Conservation (phyloP, 2,888 invertebrate genomes). For the Andrena chrysosceles region DNA sequence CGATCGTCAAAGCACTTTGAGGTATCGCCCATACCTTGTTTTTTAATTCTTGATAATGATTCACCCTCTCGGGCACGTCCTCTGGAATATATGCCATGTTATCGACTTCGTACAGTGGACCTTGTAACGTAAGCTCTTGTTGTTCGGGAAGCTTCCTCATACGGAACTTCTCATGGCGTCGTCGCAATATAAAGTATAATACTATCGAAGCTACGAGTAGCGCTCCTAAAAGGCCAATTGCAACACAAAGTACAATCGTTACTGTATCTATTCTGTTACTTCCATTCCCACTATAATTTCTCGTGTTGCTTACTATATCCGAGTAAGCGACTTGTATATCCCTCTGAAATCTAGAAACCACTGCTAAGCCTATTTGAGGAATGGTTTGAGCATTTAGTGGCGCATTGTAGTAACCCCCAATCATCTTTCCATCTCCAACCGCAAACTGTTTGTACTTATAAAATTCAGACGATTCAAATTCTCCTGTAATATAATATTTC, state of each 20-base stretch:
- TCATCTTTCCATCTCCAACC: conserved; percentile 91
- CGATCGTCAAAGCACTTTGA: conserved; percentile 90
- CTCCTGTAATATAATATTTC: conserved; percentile 94
- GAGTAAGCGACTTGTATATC: conserved; percentile 79
- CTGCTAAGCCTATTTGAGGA: conserved; percentile 77
- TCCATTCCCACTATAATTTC: not conserved
- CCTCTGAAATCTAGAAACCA: conserved; percentile 86
- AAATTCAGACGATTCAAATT: conserved; percentile 88
- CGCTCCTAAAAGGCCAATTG: conserved; percentile 90
- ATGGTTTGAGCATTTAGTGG: conserved; percentile 87
- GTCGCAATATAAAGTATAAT: conserved; percentile 87
- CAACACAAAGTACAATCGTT: conserved; percentile 86
- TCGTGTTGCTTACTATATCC: conserved; percentile 70
- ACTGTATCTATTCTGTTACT: conserved; percentile 66
- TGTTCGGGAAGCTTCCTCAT: conserved; percentile 87
- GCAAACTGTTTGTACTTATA: conserved; percentile 87
- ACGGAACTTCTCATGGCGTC: conserved; percentile 83
- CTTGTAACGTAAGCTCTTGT: conserved; percentile 91
- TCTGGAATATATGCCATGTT: conserved; percentile 92
- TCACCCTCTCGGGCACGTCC: conserved; percentile 88
- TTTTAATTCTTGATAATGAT: conserved; percentile 91
- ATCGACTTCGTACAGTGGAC: conserved; percentile 92
- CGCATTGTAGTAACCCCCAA: conserved; percentile 92
- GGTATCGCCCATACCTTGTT: conserved; percentile 91
- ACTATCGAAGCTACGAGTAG: conserved; percentile 89